A percentile compares a stretch with the other conserved stretches of the same genome.
Conservation (phyloP, 2,113 vertebrate species). For the Megalops atlanticus region DNA sequence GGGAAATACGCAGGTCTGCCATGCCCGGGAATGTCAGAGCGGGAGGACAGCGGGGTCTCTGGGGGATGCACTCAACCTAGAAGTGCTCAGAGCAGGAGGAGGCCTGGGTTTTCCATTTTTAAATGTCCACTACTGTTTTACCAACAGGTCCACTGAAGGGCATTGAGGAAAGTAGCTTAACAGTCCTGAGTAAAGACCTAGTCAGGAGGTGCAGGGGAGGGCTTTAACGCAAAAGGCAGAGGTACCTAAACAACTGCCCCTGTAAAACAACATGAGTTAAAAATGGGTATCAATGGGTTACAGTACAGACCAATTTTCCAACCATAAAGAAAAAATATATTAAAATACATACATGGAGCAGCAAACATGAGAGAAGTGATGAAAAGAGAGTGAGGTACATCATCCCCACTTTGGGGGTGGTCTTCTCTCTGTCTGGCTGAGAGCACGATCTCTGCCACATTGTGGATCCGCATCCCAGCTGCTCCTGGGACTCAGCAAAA, state of each 20-base stretch:
- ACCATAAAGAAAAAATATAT: too few relatives aligned
- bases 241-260: too few relatives aligned
- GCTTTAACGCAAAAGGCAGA: too few relatives aligned
- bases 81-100: too few relatives aligned
- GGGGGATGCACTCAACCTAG: too few relatives aligned
- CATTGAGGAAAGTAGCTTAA: neutral
- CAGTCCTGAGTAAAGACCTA: neutral
- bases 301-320: neutral
- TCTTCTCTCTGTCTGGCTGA: neutral
- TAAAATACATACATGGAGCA: neutral
- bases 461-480: slow-evolving; percentile 23
- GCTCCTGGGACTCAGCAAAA: slow-evolving; percentile 35
- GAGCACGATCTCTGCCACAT: slow-evolving; percentile 5
- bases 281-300: slow-evolving; percentile 3
- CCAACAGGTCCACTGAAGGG: neutral
- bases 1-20: neutral
- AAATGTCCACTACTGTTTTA: neutral
- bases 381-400: neutral
- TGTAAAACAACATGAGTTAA: too few relatives aligned
- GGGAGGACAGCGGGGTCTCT: neutral
- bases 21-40: neutral
- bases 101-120: neutral
- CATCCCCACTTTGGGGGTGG: neutral
- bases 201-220: neutral
- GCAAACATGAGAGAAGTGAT: neutral